Percentiles rank a stretch among this genome's conserved stretches.
Evolutionary conservation across 2,888 invertebrate genomes (phyloP).

Genomic region (Argyresthia albistria): DNA sequence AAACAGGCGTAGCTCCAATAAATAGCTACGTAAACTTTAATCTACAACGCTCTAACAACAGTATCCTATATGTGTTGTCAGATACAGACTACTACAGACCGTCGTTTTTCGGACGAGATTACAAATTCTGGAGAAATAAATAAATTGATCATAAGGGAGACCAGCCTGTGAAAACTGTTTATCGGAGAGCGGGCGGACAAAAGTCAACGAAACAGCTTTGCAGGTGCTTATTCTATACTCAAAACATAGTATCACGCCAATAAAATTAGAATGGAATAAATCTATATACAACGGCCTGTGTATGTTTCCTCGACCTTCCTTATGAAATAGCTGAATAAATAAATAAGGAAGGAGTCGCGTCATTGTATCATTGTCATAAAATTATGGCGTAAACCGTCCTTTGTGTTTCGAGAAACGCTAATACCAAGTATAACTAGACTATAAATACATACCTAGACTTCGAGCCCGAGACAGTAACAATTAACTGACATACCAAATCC

Average conservation of each 20-base stretch:
- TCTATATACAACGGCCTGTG: too few species aligned
- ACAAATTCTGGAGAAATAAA: too few species aligned
- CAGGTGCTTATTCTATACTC: too few species aligned
- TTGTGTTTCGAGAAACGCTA: neutral
- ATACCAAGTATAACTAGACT: neutral
- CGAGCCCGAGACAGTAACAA: too few species aligned
- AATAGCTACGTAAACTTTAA: too few species aligned
- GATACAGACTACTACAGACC: too few species aligned
- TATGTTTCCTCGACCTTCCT: neutral
- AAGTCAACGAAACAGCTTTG: neutral
- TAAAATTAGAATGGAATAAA: too few species aligned
- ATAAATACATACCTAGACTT: too few species aligned
- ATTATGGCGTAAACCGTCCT: neutral
- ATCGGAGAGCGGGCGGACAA: neutral
- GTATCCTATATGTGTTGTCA: neutral
- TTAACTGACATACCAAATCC: too few species aligned
- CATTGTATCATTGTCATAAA: constrained; percentile 1
- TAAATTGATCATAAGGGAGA: neutral
- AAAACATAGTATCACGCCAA: too few species aligned
- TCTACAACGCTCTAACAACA: too few species aligned
- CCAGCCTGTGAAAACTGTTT: neutral
- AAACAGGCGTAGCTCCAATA: neutral
- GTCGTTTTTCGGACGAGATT: neutral
- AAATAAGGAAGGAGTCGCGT: constrained; percentile 1
- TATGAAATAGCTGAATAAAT: neutral